Conservation (phyloP, 2,888 invertebrate genomes). For the Perizoma flavofasciatum region DNA sequence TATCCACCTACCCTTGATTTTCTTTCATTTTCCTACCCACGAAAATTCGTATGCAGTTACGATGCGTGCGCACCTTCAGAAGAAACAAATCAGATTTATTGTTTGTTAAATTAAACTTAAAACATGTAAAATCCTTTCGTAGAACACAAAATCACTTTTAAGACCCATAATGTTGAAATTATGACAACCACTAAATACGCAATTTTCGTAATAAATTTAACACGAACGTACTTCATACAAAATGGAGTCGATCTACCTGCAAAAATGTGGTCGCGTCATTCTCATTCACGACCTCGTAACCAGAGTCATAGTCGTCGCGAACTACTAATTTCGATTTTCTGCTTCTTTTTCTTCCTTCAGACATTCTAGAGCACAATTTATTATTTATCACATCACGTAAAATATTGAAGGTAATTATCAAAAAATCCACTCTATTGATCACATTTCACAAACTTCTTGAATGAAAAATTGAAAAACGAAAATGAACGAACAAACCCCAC, state of each 20-base stretch:
- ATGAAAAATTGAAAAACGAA: constrained; percentile 14
- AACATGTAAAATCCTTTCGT: neutral
- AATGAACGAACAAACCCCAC: constrained; percentile 5
- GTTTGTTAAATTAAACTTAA: neutral
- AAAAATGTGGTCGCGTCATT: constrained; percentile 19
- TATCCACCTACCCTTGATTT: constrained; percentile 23
- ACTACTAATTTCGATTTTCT: constrained; percentile 34
- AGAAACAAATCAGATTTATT: neutral
- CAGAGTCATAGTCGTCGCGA: constrained; percentile 18
- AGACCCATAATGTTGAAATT: neutral
- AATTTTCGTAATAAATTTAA: neutral
- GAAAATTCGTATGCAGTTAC: constrained; percentile 1
- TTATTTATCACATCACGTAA: constrained; percentile 6
- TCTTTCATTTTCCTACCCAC: constrained; percentile 17
- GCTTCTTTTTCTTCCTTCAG: constrained; percentile 26
- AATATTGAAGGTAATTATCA: constrained; percentile 1
- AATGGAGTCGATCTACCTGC: constrained; percentile 38
- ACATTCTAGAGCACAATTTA: constrained; percentile 22
- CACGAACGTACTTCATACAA: constrained; percentile 16
- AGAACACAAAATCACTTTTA: neutral
- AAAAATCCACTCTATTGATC: neutral
- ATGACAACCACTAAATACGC: neutral
- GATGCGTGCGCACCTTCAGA: constrained; percentile 15
- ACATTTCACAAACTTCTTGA: constrained; percentile 3
- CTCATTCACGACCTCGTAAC: constrained; percentile 19